Evolutionary conservation across 2,113 vertebrate genomes (phyloP).

Genomic region (Notothenia coriiceps): DNA sequence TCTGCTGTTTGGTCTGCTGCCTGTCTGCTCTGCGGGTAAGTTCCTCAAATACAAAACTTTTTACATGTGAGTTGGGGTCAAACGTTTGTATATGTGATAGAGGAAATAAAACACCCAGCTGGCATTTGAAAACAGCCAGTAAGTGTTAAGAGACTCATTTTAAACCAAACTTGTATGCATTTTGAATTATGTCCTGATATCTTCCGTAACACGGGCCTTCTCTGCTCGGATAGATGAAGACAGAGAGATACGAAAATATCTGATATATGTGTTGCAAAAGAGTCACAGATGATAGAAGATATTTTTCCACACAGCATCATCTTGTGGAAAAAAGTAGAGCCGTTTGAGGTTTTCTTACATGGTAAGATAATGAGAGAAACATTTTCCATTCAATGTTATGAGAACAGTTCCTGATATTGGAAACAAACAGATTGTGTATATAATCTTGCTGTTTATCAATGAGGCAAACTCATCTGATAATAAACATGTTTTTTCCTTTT

Average conservation of each 20-base stretch:
- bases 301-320: neutral
- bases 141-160: neutral
- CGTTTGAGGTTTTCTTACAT: neutral
- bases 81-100: neutral
- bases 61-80: neutral
- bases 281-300: neutral
- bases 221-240: neutral
- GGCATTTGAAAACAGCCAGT: neutral
- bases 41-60: neutral
- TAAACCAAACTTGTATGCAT: neutral
- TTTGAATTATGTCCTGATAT: neutral
- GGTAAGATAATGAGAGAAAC: neutral
- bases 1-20: constrained; percentile 41
- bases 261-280: neutral
- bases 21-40: constrained; percentile 58
- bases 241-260: neutral
- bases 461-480: neutral
- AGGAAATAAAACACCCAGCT: neutral
- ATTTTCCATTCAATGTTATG: constrained; percentile 10
- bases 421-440: neutral
- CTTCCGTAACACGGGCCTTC: neutral
- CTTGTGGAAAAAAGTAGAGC: constrained; percentile 8
- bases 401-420: neutral
- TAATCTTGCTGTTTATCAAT: neutral
- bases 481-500: neutral